Percentiles rank a stretch among this genome's conserved stretches.
Evolutionary conservation across 2,888 invertebrate species (phyloP).

Genomic region (Germaria angustata): DNA sequence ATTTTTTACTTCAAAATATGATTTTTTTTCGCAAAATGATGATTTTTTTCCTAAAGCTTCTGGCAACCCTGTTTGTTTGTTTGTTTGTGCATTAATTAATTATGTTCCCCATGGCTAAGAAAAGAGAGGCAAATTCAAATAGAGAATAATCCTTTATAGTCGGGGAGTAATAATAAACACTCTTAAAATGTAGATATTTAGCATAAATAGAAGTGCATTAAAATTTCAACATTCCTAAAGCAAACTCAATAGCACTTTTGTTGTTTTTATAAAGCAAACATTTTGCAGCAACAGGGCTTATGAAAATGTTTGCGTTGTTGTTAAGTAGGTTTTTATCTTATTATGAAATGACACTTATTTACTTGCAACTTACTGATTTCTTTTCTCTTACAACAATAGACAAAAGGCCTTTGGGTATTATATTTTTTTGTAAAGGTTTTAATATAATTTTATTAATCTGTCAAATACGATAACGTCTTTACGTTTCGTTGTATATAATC

Average conservation of each 20-base stretch:
- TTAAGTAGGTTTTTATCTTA: not conserved
- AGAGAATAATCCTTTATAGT: not conserved
- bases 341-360: not conserved
- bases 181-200: not conserved
- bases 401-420: too few species aligned
- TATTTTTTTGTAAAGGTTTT: too few species aligned
- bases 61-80: not conserved
- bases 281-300: not conserved
- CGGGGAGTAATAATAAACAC: not conserved
- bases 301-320: not conserved
- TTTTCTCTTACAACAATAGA: too few species aligned
- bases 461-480: too few species aligned
- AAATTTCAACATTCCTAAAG: not conserved
- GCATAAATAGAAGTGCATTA: conserved; percentile 6
- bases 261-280: not conserved
- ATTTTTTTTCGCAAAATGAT: too few species aligned
- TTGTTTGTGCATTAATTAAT: conserved; percentile 18
- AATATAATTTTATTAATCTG: too few species aligned
- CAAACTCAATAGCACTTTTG: not conserved
- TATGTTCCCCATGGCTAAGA: not conserved
- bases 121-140: not conserved
- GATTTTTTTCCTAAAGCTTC: too few species aligned
- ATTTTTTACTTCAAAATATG: too few species aligned
- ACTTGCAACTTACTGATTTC: too few species aligned
- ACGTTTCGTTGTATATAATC: too few species aligned